Evolutionary conservation across 2,888 invertebrate genomes (phyloP), one percentile per base, ranked within the genome.

Genomic region (Euclidia mi): DNA sequence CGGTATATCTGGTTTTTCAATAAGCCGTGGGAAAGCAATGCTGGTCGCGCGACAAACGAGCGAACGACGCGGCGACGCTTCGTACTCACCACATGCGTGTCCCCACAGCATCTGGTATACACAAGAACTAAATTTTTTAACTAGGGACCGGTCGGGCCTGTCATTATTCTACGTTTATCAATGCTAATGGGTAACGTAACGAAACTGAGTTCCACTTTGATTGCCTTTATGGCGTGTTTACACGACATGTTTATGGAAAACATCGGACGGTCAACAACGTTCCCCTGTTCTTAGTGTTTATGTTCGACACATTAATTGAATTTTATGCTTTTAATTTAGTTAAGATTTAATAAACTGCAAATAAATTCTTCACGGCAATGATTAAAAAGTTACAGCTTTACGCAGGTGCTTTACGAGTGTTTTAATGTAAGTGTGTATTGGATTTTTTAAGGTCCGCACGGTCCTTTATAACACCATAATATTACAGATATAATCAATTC

Each of bases 11-110:
- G 79, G 78, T 84, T 85, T 87, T 85, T 80, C 83, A 84, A 84
- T 85, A 76, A 75, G 65, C 80, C 91, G 92, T 92, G 92, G 90
- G 92, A 92, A 91, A 84, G 85, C 81, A 86, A 89, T 88, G 88
- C 72, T 65, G 80, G 62, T 25, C 58, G 72, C 70, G 70, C 63
- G 72, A 18, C 10, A 7, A 6, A 0, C 4, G 6, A 0, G 20
- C 4, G 4, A 3, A 6, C 20, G 20, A 0, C 4, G 20, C 20
- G 20, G 7, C 20, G 7, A n/a, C n/a, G 12, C 18, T 48, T n/a
- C 58, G 63, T 59, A 68, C 44, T 31, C 31, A 49, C 65, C 77
- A 79, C 74, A 81, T 81, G 81, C 81, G 76, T 69, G 78, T 76
- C 56, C 44, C 76, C 78, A 81, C 79, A 79, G 73, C 85, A 85